Evolutionary conservation across 2,113 vertebrate species (phyloP), one percentile per base, ranked within the genome.

Genomic region (Eulemur macaco): DNA sequence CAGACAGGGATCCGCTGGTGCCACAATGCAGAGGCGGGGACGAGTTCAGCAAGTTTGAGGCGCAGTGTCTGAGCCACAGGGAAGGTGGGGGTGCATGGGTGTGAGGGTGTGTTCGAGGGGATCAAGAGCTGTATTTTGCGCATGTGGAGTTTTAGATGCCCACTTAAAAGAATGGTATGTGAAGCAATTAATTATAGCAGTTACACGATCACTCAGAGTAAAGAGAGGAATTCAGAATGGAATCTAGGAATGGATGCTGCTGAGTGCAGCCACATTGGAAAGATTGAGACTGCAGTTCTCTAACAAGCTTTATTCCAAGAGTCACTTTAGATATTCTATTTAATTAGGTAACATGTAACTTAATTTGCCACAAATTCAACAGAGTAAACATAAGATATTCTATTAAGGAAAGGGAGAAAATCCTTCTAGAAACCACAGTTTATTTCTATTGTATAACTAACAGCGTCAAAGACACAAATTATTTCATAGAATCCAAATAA

Each of bases 331-430:
- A 47, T 5, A 58, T 11, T 77, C 76, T 47, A 8, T 18, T 64
- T 39, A 95, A 47, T 86, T 42, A 66, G 42, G 74, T 34, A 56
- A 68, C 45, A 92, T 31, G 84, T 89, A 56, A 74, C 23, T 23
- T 82, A 84, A 47, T 47, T 47, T 42, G 68, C 11, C 31, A 37
- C 10, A 74, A 76, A 83, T 68, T 91, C 76, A 88, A 87, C 8
- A 56, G 1, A 47, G 7, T 58, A 90, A n/a, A 31, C 45, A 85
- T 87, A 63, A 89, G 88, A 52, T 25, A 63, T n/a, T 31, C 31
- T 42, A 39, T 23, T 64, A 88, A 89, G 60, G 47, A 82, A 93
- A 95, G 39, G 50, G 83, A 76, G n/a, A 39, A 69, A 82, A 78
- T 18, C 27, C 47, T n/a, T 52, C 47, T 56, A 74, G 50, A 77